These are phyloP conservation scores for Sepiola atlantica DNA, from an alignment of 2,888 invertebrate genomes.

Conservation along the genomic window DNA sequence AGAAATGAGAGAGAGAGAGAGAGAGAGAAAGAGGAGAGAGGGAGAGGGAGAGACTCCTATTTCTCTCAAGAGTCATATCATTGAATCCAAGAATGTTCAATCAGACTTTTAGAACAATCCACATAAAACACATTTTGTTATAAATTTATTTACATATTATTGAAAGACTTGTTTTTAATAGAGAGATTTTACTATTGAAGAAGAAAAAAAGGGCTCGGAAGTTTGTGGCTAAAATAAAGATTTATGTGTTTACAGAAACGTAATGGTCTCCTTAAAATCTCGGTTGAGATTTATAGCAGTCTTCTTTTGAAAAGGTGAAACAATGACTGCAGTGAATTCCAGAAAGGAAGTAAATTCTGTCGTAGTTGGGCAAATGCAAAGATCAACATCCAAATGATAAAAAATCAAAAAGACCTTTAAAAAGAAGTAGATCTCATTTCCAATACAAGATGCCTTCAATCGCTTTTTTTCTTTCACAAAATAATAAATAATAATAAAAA, in stretches of 20 bases:
- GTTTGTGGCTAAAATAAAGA: background rate
- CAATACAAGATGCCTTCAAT: background rate
- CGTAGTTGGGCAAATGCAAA: background rate
- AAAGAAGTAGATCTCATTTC: background rate
- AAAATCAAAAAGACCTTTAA: background rate
- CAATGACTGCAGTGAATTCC: background rate
- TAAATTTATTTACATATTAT: too few species aligned
- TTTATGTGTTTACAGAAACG: background rate
- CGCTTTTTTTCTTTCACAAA: background rate
- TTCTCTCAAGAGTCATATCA: background rate
- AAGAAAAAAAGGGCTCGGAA: background rate
- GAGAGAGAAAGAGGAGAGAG: background rate
- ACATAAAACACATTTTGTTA: too few species aligned
- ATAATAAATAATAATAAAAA: background rate
- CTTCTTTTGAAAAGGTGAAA: background rate
- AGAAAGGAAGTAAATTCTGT: background rate
- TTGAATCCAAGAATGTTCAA: background rate
- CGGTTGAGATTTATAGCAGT: background rate
- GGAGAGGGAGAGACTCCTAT: background rate
- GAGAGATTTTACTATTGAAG: background rate
- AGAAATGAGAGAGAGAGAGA: background rate
- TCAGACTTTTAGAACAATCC: background rate
- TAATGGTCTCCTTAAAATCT: background rate
- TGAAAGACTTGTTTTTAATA: background rate
- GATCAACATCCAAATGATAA: background rate